Conservation (phyloP, 2,797 vertebrate species). For the Tragelaphus eurycerus region DNA sequence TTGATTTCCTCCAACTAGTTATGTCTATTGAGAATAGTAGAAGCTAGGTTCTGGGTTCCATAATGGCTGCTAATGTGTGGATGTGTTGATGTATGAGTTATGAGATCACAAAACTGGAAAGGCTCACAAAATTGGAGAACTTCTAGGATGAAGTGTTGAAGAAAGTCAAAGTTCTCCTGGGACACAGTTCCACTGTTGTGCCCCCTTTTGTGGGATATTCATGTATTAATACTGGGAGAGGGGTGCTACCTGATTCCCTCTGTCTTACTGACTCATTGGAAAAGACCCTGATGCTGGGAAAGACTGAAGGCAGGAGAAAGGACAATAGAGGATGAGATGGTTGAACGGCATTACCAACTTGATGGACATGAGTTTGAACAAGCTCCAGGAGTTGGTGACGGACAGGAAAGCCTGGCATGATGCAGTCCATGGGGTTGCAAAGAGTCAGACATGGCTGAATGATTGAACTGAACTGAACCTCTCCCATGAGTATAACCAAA, state of each 20-base stretch:
- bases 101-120: fast-evolving
- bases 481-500: background rate
- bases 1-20: background rate
- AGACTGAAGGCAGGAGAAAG: background rate
- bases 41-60: background rate
- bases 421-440: background rate
- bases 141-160: background rate
- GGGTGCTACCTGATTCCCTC: background rate
- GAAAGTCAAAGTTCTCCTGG: background rate
- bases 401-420: background rate
- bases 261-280: background rate
- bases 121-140: background rate
- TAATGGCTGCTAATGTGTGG: background rate
- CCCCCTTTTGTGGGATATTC: background rate
- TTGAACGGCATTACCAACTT: background rate
- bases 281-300: background rate
- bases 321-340: background rate
- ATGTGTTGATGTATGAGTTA: background rate
- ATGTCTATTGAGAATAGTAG: background rate
- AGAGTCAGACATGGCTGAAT: background rate
- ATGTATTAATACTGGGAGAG: background rate
- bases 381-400: background rate
- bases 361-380: background rate
- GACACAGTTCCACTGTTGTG: fast-evolving
- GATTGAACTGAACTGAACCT: background rate